Evolutionary conservation across 2,113 vertebrate genomes (phyloP).

Genomic region (Haliaeetus leucogaster): DNA sequence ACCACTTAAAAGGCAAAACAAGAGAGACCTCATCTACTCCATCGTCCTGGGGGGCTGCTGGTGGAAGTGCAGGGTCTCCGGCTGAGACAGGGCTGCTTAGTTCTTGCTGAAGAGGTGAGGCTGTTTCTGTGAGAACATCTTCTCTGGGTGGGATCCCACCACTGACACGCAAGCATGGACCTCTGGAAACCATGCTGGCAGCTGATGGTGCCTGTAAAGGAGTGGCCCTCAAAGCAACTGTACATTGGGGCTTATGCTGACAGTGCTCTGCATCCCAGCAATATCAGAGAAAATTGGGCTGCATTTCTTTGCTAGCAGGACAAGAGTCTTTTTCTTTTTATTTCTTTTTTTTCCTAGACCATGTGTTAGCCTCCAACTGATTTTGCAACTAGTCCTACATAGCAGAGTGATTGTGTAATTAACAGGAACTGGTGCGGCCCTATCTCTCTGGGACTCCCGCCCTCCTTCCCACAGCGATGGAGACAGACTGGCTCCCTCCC

Average conservation of each 20-base stretch:
- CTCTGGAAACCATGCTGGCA: background rate
- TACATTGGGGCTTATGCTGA: background rate
- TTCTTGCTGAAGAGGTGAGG: background rate
- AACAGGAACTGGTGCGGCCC: slow-evolving; percentile 12
- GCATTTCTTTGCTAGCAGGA: background rate
- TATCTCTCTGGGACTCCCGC: slow-evolving; percentile 17
- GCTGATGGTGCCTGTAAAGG: background rate
- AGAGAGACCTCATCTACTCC: background rate
- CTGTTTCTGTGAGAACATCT: background rate
- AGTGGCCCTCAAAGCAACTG: background rate
- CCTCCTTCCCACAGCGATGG: background rate
- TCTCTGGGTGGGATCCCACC: background rate
- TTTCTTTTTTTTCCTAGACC: background rate
- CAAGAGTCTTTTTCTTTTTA: background rate
- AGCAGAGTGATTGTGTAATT: slow-evolving; percentile 63
- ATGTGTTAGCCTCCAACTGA: slow-evolving; percentile 42
- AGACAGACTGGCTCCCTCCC: background rate
- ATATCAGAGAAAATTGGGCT: background rate
- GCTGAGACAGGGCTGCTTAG: background rate
- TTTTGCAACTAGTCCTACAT: slow-evolving; percentile 60
- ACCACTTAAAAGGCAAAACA: background rate
- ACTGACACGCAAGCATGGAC: background rate
- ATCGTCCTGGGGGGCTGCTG: background rate
- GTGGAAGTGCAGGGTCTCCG: background rate
- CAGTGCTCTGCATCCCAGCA: background rate